phyloP scores from a whole-genome alignment of 1,140 invertebrate species.

The Samia ricini region DNA sequence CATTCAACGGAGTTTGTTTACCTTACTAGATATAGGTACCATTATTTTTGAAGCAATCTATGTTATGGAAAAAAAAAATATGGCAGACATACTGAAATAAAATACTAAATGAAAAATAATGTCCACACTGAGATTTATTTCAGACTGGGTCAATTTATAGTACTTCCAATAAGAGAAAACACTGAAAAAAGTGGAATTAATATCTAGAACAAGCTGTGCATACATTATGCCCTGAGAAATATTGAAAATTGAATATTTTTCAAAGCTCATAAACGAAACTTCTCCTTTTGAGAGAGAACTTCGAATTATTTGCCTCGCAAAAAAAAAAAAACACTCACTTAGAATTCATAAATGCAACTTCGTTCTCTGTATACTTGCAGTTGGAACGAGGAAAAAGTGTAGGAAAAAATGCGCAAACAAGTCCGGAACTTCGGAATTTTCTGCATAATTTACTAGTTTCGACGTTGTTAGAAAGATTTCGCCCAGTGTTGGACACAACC shows the following conservation, averaged over 20 bases:
- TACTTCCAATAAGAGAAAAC: neutral
- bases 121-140: too few species aligned
- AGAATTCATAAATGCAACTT: constrained; percentile 40
- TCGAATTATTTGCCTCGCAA: constrained; percentile 23
- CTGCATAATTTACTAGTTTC: constrained; percentile 43
- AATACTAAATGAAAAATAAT: too few species aligned
- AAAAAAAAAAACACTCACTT: constrained; percentile 17
- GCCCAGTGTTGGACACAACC: constrained; percentile 1
- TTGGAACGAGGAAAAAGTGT: constrained; percentile 10
- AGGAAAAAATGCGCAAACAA: constrained; percentile 23
- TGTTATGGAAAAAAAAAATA: too few species aligned
- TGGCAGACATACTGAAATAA: too few species aligned
- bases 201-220: too few species aligned
- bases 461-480: constrained; percentile 4
- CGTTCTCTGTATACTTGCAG: constrained; percentile 23
- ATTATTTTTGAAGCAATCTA: too few species aligned
- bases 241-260: neutral
- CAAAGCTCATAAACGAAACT: constrained; percentile 12
- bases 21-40: too few species aligned
- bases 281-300: constrained; percentile 14
- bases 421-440: neutral
- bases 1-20: too few species aligned
- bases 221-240: too few species aligned
- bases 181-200: too few species aligned
- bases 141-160: neutral